Evolutionary conservation across 2,888 invertebrate species (phyloP).

Genomic region (Pyrocoelia pectoralis): DNA sequence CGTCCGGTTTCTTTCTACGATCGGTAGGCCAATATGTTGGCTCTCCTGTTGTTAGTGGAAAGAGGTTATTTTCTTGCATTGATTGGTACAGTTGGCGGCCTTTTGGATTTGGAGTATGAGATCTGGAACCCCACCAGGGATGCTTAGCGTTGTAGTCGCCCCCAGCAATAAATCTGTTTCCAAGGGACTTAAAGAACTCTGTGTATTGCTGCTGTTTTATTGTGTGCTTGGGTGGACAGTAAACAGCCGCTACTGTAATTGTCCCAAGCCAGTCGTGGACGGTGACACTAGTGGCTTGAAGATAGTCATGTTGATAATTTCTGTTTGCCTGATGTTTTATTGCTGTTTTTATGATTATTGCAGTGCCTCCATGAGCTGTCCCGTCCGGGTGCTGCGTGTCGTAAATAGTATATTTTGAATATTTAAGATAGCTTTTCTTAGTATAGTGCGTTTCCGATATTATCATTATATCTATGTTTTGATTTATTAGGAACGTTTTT

Average conservation of each 20-base stretch:
- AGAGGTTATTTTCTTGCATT: slow-evolving; percentile 2
- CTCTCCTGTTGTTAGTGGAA: slow-evolving; percentile 19
- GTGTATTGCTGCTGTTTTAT: slow-evolving; percentile 19
- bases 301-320: background rate
- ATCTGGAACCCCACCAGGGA: slow-evolving; percentile 28
- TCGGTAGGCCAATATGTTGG: slow-evolving; percentile 45
- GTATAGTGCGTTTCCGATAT: slow-evolving; percentile 1
- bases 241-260: background rate
- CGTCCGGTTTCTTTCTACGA: slow-evolving; percentile 40
- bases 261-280: background rate
- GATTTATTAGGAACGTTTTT: background rate
- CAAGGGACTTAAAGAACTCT: slow-evolving; percentile 33
- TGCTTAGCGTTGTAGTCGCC: slow-evolving; percentile 41
- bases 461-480: background rate
- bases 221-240: slow-evolving; percentile 26
- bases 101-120: background rate
- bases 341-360: slow-evolving; percentile 16
- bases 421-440: background rate
- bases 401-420: background rate
- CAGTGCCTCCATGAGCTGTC: slow-evolving; percentile 7
- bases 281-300: slow-evolving; percentile 4
- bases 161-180: slow-evolving; percentile 32
- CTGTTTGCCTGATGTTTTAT: slow-evolving; percentile 1
- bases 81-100: background rate
- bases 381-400: slow-evolving; percentile 10